A percentile compares a stretch with the other conserved stretches of the same genome.
phyloP scores from a whole-genome alignment of 2,113 vertebrate species.

The Chrysochloris asiatica region DNA sequence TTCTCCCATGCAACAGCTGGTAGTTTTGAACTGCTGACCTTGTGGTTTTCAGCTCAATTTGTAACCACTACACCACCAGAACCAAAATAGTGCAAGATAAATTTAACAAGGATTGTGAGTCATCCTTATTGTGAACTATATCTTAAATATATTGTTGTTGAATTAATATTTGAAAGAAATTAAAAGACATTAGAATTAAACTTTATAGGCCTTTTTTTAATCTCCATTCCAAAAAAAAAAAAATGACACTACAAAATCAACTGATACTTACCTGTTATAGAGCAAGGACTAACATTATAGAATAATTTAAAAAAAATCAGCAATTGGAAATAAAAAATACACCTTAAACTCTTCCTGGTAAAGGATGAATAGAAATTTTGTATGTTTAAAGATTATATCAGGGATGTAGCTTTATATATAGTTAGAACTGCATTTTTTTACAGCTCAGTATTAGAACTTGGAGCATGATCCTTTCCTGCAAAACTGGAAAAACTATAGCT shows the following conservation, averaged over 20 bases:
- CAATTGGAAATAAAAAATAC: not conserved
- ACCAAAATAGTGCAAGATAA: not conserved
- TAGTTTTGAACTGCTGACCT: no score
- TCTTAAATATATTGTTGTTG: not conserved
- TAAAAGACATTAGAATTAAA: not conserved
- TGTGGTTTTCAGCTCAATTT: no score
- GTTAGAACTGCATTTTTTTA: not conserved
- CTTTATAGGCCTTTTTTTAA: not conserved
- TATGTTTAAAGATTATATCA: not conserved
- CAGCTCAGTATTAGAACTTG: not conserved
- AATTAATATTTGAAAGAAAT: not conserved
- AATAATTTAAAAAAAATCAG: not conserved
- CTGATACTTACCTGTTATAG: not conserved
- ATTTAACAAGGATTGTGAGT: not conserved
- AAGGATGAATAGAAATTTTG: not conserved
- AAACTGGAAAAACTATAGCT: not conserved
- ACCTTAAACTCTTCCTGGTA: not conserved
- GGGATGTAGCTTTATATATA: not conserved
- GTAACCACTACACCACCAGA: no score
- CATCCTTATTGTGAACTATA: not conserved
- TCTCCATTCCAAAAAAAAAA: not conserved
- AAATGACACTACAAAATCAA: not conserved
- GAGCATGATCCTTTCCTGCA: not conserved
- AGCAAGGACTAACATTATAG: not conserved
- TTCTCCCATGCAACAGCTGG: no score